Evolutionary conservation across 1,140 invertebrate species (phyloP).

Genomic region (Gonatopus flavifemur): DNA sequence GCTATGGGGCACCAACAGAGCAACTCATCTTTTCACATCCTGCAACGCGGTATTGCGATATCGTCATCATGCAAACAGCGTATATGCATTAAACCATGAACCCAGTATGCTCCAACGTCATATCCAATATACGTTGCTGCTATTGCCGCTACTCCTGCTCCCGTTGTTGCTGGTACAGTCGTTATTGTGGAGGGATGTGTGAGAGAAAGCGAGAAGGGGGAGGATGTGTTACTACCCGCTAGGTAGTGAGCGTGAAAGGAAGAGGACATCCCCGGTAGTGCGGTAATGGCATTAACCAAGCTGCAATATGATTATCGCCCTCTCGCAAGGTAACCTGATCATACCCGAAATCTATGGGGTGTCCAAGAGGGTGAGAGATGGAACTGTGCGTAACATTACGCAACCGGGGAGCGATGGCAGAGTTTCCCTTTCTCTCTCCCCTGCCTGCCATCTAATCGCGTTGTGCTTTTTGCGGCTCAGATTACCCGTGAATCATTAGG

Average conservation of each 20-base stretch:
- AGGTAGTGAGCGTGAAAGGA: conserved; percentile 41
- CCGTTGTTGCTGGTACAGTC: conserved; percentile 22
- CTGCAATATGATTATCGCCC: conserved; percentile 58
- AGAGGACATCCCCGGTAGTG: too few species aligned
- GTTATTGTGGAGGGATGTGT: conserved; percentile 3
- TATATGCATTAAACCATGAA: conserved; percentile 55
- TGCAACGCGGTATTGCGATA: too few species aligned
- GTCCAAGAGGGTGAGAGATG: conserved; percentile 16
- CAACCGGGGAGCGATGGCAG: conserved; percentile 29
- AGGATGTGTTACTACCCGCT: conserved; percentile 27
- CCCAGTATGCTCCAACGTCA: conserved; percentile 53
- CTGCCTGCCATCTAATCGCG: conserved; percentile 37
- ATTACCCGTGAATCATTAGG: conserved; percentile 57
- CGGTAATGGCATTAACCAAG: conserved; percentile 59
- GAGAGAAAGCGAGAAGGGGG: conserved; percentile 1
- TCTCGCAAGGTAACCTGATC: conserved; percentile 57
- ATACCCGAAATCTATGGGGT: conserved; percentile 49
- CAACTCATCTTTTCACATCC: conserved; percentile 33
- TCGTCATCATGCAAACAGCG: conserved; percentile 37
- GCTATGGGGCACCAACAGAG: background rate
- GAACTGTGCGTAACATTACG: conserved; percentile 34
- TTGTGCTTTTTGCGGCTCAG: conserved; percentile 57
- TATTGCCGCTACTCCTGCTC: background rate
- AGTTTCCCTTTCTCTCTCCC: background rate
- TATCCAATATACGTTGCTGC: conserved; percentile 51